Percentiles rank a stretch among this genome's conserved stretches.
These are phyloP conservation scores for Polymixis flavicincta DNA, from an alignment of 2,888 invertebrate species.

Conservation along the genomic window DNA sequence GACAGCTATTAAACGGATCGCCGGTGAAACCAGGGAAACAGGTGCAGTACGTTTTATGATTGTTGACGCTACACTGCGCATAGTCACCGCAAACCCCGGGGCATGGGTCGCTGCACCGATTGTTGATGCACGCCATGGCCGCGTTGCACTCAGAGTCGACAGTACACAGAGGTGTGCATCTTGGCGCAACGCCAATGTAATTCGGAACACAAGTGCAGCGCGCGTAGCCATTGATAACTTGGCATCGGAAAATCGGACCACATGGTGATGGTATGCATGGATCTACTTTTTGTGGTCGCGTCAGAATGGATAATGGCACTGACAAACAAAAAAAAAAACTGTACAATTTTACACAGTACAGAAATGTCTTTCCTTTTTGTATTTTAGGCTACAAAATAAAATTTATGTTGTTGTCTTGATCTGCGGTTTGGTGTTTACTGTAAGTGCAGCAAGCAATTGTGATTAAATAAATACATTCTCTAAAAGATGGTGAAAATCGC, in stretches of 20 bases:
- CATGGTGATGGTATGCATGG: conserved; percentile 95
- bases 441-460: too few relatives aligned
- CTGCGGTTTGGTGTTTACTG: too few relatives aligned
- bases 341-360: too few relatives aligned
- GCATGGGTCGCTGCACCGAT: conserved; percentile 94
- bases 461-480: too few relatives aligned
- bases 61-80: conserved; percentile 93
- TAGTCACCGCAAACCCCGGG: conserved; percentile 94
- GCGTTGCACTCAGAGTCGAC: conserved; percentile 93
- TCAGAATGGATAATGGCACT: conserved; percentile 78
- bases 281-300: conserved; percentile 78
- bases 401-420: too few relatives aligned
- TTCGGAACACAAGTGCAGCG: conserved; percentile 93
- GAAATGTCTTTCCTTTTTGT: too few relatives aligned
- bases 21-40: conserved; percentile 93
- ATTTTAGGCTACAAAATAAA: too few relatives aligned
- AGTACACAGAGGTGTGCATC: conserved; percentile 94
- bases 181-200: conserved; percentile 92
- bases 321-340: conserved; percentile 25
- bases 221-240: conserved; percentile 92
- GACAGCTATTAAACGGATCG: conserved; percentile 88
- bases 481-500: too few relatives aligned
- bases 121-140: conserved; percentile 92
- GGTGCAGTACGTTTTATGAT: conserved; percentile 93
- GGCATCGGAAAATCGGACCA: conserved; percentile 94